phyloP scores from a whole-genome alignment of 2,113 vertebrate genomes.

The Emberiza fucata region DNA sequence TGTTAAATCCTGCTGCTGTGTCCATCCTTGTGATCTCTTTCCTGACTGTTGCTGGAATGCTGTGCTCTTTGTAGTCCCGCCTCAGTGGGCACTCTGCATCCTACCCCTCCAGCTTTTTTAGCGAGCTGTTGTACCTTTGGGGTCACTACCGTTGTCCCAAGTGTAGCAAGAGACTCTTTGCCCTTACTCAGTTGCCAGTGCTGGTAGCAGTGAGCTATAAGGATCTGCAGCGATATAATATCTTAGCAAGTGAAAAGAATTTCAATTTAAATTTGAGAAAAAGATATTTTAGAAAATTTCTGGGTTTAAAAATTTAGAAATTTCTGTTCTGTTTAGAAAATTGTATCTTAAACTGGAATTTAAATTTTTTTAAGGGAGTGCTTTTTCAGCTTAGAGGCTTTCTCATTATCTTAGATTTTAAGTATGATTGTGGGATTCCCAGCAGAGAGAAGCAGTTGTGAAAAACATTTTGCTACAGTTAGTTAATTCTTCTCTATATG shows the following conservation, averaged over 20 bases:
- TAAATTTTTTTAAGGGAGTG: conserved; percentile 53
- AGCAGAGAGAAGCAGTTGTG: conserved; percentile 73
- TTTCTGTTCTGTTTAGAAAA: conserved; percentile 5
- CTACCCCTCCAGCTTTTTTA: background rate
- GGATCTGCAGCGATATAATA: background rate
- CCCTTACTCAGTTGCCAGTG: background rate
- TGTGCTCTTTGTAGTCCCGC: background rate
- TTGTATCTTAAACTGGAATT: background rate
- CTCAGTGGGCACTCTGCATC: background rate
- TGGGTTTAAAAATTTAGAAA: background rate
- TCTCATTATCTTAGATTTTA: conserved; percentile 68
- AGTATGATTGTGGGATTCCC: conserved; percentile 65
- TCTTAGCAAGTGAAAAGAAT: background rate
- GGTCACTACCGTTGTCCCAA: background rate
- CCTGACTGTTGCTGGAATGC: background rate
- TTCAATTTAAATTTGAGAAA: background rate
- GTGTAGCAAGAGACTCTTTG: background rate
- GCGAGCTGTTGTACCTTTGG: background rate
- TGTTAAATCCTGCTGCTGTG: background rate
- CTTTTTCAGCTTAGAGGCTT: conserved; percentile 59
- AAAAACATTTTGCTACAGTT: conserved; percentile 76
- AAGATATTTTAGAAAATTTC: background rate
- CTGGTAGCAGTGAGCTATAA: background rate
- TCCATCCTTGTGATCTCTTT: background rate
- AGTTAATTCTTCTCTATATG: conserved; percentile 80